These are phyloP conservation scores for Microctenopoma steveboyesi DNA, from an alignment of 2,797 vertebrate species.

Conservation along the genomic window DNA sequence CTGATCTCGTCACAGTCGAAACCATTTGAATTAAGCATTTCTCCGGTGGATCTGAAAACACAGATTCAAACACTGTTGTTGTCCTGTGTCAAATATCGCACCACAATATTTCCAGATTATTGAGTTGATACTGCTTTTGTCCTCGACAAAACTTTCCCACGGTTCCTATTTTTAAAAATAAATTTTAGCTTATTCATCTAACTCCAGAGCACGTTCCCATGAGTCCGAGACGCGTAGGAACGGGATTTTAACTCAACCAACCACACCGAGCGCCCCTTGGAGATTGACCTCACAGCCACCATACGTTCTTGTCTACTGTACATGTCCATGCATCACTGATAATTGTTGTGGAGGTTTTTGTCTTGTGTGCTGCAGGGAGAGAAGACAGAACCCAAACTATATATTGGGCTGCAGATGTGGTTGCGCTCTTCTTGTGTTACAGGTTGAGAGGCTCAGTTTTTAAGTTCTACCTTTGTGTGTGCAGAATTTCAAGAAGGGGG, in stretches of 20 bases:
- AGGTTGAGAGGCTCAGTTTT: constrained; percentile 7
- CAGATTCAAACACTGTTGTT: no score
- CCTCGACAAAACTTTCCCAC: constrained; percentile 26
- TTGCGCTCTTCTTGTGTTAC: constrained; percentile 1
- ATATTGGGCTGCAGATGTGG: constrained; percentile 22
- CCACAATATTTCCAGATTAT: constrained; percentile 16
- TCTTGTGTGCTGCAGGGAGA: background rate
- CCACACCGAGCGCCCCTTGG: constrained; percentile 49
- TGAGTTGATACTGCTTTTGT: constrained; percentile 25
- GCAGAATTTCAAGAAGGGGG: background rate
- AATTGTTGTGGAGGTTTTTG: constrained; percentile 15
- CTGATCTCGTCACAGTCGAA: constrained; percentile 40
- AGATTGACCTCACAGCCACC: constrained; percentile 5
- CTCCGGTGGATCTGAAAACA: background rate
- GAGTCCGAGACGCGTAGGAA: constrained; percentile 51
- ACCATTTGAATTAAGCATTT: constrained; percentile 37
- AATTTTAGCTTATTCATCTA: no score
- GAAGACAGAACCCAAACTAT: constrained; percentile 5
- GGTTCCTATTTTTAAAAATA: no score
- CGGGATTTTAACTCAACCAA: constrained; percentile 44
- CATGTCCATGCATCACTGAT: constrained; percentile 26
- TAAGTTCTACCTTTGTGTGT: background rate
- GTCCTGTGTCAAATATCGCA: constrained; percentile 5
- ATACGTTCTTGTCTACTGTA: background rate
- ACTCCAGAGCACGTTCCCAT: constrained; percentile 28